These are phyloP conservation scores for Scelioninae gen. 1 DNA, from an alignment of 2,888 invertebrate species.

Conservation along the genomic window DNA sequence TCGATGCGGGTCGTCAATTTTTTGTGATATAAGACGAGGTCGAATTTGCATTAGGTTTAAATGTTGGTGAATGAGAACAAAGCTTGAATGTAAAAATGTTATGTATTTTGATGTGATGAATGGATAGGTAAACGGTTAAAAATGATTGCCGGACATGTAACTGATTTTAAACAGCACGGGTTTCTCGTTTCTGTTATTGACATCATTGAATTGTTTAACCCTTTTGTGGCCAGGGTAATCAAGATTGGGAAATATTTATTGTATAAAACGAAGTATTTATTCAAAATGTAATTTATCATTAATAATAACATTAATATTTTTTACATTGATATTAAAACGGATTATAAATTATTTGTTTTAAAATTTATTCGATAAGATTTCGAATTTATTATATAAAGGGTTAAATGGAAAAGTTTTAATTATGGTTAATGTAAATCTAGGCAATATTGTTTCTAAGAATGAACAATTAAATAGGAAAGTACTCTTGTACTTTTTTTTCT, in stretches of 20 bases:
- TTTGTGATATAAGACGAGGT: conserved; percentile 63
- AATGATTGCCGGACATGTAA: conserved; percentile 12
- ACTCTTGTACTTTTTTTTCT: too few relatives aligned
- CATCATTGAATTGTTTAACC: conserved; percentile 17
- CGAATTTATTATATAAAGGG: too few relatives aligned
- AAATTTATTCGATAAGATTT: too few relatives aligned
- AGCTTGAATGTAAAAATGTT: conserved; percentile 24
- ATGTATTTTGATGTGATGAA: conserved; percentile 30
- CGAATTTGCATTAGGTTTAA: conserved; percentile 45
- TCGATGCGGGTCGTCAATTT: conserved; percentile 61
- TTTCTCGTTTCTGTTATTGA: neutral
- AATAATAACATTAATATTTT: too few relatives aligned
- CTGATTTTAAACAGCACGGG: conserved; percentile 18
- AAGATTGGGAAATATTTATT: conserved; percentile 5
- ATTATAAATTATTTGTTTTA: neutral
- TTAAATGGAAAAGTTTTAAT: too few relatives aligned
- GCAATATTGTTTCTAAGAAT: too few relatives aligned
- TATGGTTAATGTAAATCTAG: too few relatives aligned
- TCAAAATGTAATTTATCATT: too few relatives aligned
- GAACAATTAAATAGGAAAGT: too few relatives aligned
- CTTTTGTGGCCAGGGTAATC: conserved; percentile 14
- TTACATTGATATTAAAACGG: too few relatives aligned
- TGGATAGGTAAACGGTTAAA: conserved; percentile 4
- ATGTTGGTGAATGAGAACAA: conserved; percentile 28
- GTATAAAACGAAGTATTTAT: too few relatives aligned